Conservation (phyloP, 2,113 vertebrate genomes). For the Ctenomys sociabilis region DNA sequence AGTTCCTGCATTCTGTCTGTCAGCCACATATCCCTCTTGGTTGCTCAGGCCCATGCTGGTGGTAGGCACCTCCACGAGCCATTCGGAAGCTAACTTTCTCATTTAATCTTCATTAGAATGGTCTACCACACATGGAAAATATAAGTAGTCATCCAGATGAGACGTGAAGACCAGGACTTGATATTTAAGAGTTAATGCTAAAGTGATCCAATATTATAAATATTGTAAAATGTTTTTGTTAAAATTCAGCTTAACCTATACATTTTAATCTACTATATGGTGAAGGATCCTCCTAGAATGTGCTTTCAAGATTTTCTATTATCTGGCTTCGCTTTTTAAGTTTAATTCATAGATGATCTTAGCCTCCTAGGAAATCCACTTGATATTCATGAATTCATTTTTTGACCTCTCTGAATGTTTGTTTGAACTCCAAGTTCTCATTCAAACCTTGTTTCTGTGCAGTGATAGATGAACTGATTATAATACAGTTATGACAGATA, state of each 20-base stretch:
- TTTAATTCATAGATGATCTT: not conserved
- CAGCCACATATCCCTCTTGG: not conserved
- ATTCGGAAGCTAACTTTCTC: not conserved
- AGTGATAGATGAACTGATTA: not conserved
- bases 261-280: not conserved
- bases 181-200: constrained; percentile 4
- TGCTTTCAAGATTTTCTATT: not conserved
- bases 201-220: not conserved
- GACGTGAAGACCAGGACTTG: not conserved
- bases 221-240: not conserved
- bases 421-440: not conserved
- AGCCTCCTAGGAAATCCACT: not conserved
- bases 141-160: not conserved
- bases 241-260: not conserved
- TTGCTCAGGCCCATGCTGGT: not conserved
- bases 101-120: not conserved
- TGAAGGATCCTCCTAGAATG: not conserved
- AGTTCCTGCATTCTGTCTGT: fast-evolving
- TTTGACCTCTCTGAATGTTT: constrained; percentile 17
- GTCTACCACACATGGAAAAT: not conserved
- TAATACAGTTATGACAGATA: not conserved
- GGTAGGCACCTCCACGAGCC: not conserved
- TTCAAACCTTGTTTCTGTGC: constrained; percentile 9
- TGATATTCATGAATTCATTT: not conserved
- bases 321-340: not conserved